A percentile compares a stretch with the other conserved stretches of the same genome.
Evolutionary conservation across 37 sponge, comb jelly and placozoan species (phyloP).

Genomic region (Lycopodina hypogea): DNA sequence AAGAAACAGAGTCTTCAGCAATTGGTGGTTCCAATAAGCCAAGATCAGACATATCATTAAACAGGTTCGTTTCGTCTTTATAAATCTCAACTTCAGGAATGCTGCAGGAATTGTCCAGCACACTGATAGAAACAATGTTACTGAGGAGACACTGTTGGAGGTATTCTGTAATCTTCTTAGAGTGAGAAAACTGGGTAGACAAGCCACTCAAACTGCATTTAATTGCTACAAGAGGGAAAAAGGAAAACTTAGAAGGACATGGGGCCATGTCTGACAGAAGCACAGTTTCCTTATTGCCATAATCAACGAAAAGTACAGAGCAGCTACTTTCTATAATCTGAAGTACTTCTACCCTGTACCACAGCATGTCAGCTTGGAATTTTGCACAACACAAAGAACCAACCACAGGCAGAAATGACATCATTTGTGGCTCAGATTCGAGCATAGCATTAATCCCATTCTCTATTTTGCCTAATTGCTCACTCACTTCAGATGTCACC

Average conservation of each 20-base stretch:
- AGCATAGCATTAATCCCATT: neutral
- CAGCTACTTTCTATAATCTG: neutral
- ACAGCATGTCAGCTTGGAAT: constrained; percentile 48
- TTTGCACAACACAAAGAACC: constrained; percentile 52
- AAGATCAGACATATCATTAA: no score
- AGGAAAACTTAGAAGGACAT: constrained; percentile 25
- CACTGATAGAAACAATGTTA: neutral
- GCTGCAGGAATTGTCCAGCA: neutral
- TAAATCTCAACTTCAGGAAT: no score
- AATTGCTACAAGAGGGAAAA: constrained; percentile 17
- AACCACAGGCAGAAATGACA: neutral
- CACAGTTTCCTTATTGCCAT: constrained; percentile 61
- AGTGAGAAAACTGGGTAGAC: no score
- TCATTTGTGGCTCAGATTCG: neutral
- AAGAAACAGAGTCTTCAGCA: neutral
- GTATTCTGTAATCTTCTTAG: neutral
- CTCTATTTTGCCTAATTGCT: neutral
- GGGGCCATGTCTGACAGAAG: neutral
- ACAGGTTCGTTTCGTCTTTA: no score
- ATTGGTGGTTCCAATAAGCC: no score
- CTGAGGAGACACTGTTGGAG: no score
- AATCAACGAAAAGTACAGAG: constrained; percentile 56
- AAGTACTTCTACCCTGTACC: constrained; percentile 57
- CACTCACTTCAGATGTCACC: constrained; percentile 1
- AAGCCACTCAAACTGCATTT: constrained; percentile 27